Base-by-base conservation (phyloP, 2,797 vertebrate genomes). In the Epinephelus awoara region DNA sequence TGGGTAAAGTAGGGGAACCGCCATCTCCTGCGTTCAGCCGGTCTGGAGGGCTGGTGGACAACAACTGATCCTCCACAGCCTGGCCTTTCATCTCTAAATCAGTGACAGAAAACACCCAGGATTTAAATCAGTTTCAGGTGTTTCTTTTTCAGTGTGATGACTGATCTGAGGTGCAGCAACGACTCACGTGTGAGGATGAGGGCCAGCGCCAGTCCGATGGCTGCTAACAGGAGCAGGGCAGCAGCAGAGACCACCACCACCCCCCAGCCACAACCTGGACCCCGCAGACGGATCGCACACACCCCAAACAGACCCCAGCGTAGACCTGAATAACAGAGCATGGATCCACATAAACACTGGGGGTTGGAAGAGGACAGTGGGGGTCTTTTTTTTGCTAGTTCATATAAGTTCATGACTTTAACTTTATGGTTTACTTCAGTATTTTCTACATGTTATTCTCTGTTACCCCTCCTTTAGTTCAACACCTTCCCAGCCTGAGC, bases 171-270 rank as follows among this genome's bases (percentile, higher is more conserved):
- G 12, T 23, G 57, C 14, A 27, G 21, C 50, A 21, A 27, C 0
- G 42, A 92, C 96, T 94, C 82, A 96, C 95, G 92, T 68, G 87
- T 92, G 29, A 96, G 91, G 68, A 95, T 89, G 76, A 96, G 92
- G 27, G 89, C 89, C 69, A 96, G 87, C 0, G 80, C 86, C 68
- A 96, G 78, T 52, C 92, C 93, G 0, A 96, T 44, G 18, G 93
- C 89, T 1, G 88, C 70, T 19, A 95, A 18, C 69, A 95, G 59
- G 23, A 95, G 86, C 67, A 88, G 50, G 34, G 82, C 17, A 18
- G 87, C 86, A 12, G 75, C 88, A 40, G 86, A 85, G 71, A 93
- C 57, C 57, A 93, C 61, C 72, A 94, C n/a, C 2, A 73, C 25
- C 67, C 92, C 80, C 88, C 91, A 90, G 12, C 91, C 64, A 29